Evolutionary conservation across 2,888 invertebrate species (phyloP), one percentile per base, ranked within the genome.

Genomic region (Pandemis corylana): DNA sequence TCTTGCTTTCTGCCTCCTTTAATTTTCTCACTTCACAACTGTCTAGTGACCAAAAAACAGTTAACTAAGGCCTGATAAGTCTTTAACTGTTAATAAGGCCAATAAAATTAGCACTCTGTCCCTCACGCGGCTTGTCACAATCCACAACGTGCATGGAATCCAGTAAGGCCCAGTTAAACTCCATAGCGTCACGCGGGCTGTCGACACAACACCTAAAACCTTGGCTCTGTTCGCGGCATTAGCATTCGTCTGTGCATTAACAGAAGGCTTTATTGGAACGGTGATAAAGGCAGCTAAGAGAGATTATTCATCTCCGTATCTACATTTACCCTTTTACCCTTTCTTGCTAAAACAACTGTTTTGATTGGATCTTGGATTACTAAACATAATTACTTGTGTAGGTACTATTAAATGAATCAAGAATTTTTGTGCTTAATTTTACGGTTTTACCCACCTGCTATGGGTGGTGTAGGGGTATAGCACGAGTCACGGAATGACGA

Each of bases 141-240:
- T 73, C 64, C 73, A 36, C 28, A 63, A 64, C 73, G 73, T 73
- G 73, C 64, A 15, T 68, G 6, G 73, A 68, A 73, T 72, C 53
- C 13, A 15, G 56, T 36, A 46, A 66, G 7, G 20, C 56, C n/a
- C 20, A n/a, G 12, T 5, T 59, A 12, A 28, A 59, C 28, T 59
- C 20, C 28, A 12, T 5, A 28, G 4, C 7, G 28, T 59, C 59
- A 65, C 64, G 56, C 49, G 28, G 7, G 5, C 51, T 70, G 74
- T 69, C 74, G 69, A 61, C 74, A 74, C 42, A 20, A 63, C 44
- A 61, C 28, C 28, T 36, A 36, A 36, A 36, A 69, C 74, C 74
- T 74, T 74, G 74, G 65, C 61, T 70, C 51, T 51, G 13, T 61
- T 70, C 51, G 28, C 5, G 49, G 15, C 64, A 70, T 74, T 74